Base-by-base conservation (phyloP, 2,113 vertebrate genomes). In the Ariopsis seemanni region DNA sequence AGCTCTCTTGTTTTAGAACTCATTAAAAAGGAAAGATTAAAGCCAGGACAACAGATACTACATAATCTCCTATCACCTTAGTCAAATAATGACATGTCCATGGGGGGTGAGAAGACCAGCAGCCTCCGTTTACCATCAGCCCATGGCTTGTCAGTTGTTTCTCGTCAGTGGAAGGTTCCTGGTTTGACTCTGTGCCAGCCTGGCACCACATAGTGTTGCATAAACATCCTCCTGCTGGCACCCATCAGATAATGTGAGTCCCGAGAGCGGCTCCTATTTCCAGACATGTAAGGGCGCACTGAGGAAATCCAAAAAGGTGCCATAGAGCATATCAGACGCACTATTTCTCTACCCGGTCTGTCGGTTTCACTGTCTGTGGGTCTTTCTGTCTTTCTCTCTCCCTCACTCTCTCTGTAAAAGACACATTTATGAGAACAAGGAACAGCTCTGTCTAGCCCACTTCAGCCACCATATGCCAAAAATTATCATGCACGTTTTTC, bases 401-500 rank as follows among this genome's bases (percentile, higher is more conserved):
- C 53, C 83, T 84, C 88, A 81, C 20, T 48, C 74, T 65, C 86
- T 88, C 85, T 89, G 7, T 81, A 93, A 93, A 91, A 92, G 88
- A 91, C 92, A 92, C 91, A 91, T 92, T 89, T 89, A 92, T 92
- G 90, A 92, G 95, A 95, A 96, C 94, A 95, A 94, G 94, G 93
- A 92, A 89, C 90, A 93, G 92, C 91, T 93, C 92, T 95, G 95
- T 95, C 92, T 94, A 52, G 25, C 90, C 89, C 88, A 91, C 92
- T 91, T 90, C 92, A 85, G 92, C 90, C 91, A 87, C 90, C 93
- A 94, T 93, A 93, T 95, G 94, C 95, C 95, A 95, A 93, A 95
- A 95, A 95, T 95, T 92, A 96, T 94, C 95, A 94, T 94, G 94
- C 94, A 94, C 93, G 93, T 95, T 95, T 95, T 92, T 94, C 94